Percentiles rank a stretch among this genome's conserved stretches.
Evolutionary conservation across 2,888 invertebrate species (phyloP).

Genomic region (Romanomermis culicivorax): DNA sequence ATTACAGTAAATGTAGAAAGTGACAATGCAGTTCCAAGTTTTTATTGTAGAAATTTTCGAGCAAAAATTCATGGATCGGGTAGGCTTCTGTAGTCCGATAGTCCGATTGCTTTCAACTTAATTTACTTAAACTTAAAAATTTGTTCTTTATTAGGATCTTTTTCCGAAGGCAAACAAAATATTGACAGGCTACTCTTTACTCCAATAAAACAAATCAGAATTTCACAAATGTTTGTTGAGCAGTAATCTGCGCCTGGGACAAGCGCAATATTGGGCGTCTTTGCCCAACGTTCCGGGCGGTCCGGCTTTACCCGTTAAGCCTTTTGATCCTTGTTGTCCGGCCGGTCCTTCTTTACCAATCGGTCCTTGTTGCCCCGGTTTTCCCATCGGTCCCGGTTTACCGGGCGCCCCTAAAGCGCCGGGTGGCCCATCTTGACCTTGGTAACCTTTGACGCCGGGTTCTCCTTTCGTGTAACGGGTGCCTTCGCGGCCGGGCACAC

Average conservation of each 20-base stretch:
- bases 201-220: too few species aligned
- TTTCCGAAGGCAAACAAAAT: too few species aligned
- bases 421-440: not conserved
- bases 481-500: not conserved
- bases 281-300: not conserved
- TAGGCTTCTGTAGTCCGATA: too few species aligned
- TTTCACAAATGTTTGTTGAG: not conserved
- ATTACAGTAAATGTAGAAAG: too few species aligned
- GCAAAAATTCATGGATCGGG: too few species aligned
- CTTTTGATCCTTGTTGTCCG: not conserved
- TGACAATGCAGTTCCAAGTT: too few species aligned
- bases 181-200: too few species aligned
- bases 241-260: not conserved
- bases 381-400: not conserved
- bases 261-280: not conserved
- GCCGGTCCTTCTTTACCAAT: not conserved
- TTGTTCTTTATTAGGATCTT: too few species aligned
- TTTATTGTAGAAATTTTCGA: too few species aligned
- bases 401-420: not conserved
- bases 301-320: not conserved
- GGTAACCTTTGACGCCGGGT: not conserved
- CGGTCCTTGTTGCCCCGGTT: not conserved
- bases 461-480: not conserved
- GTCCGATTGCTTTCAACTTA: too few species aligned
- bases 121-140: too few species aligned